Evolutionary conservation across 2,888 invertebrate genomes (phyloP), one percentile per base, ranked within the genome.

Genomic region (Oithona nana): DNA sequence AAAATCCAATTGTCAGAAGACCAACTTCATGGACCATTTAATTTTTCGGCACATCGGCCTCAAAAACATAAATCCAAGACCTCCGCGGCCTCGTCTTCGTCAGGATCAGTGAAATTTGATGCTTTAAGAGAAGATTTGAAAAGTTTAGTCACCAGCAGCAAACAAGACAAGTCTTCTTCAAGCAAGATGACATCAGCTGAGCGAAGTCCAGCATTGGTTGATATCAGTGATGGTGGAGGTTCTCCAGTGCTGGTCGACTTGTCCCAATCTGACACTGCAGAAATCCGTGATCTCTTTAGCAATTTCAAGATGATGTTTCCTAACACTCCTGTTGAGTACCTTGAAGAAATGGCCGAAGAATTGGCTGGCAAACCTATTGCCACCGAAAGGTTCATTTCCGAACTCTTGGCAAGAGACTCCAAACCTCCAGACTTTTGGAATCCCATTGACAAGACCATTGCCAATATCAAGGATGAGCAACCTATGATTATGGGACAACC

Each of bases 1-100:
- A 54, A 54, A 26, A 54, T 54, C 26, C 54, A 54, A 26, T 54
- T 54, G 54, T 54, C 54, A 54, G 57, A 57, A 30, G 20, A 57
- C n/a, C 29, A 30, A 16, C 30, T 57, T 26, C 57, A 57, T 57
- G 57, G 57, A 13, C 57, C 57, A 28, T 57, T 28, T 30, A 57
- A 57, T 30, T 57, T 57, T 24, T 20, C 16, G 13, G 57, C 28
- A 26, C 57, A 57, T 29, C 29, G 57, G 20, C n/a, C 28, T 22
- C 57, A 26, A 11, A 26, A 26, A 3, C 26, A 20, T 20, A 24
- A 2, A 16, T 54, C 54, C 13, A 22, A 26, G 3, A 3, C 54
- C 6, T 54, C 54, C 20, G 3, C 24, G 20, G 6, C 51, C 24
- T 54, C 54, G 3, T 24, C 54, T 1, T 54, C 54, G 24, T 24